Percentiles rank a stretch among this genome's conserved stretches.
phyloP scores from a whole-genome alignment of 2,113 vertebrate genomes.

The Oenanthe melanoleuca region DNA sequence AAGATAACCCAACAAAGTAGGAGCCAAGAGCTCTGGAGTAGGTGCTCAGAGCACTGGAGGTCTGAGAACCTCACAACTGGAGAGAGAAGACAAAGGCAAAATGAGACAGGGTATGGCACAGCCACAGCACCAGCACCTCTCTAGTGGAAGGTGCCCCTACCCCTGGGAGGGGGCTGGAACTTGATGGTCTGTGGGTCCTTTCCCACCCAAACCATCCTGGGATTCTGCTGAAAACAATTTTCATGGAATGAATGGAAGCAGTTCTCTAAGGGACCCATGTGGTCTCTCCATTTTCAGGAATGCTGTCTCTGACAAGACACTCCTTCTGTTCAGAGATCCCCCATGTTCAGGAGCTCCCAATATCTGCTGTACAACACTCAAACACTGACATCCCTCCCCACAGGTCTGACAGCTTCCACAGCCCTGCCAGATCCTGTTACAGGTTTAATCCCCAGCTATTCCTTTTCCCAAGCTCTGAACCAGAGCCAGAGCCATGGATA shows the following conservation, averaged over 20 bases:
- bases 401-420: not conserved
- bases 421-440: not conserved
- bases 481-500: conserved; percentile 1
- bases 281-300: not conserved
- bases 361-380: no score
- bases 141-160: not conserved
- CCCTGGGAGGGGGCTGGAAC: not conserved
- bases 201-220: not conserved
- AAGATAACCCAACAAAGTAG: no score
- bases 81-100: not conserved
- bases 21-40: no score
- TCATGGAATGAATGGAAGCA: not conserved
- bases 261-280: fast-evolving
- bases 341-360: fast-evolving
- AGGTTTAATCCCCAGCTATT: not conserved
- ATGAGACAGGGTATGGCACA: not conserved
- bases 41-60: no score
- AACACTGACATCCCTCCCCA: not conserved
- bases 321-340: not conserved
- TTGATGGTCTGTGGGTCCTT: not conserved
- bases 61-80: conserved; percentile 65
- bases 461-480: not conserved
- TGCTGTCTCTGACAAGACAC: not conserved
- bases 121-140: fast-evolving
- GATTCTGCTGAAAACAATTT: not conserved